A percentile compares a stretch with the other conserved stretches of the same genome.
Evolutionary conservation across 1,140 invertebrate species (phyloP).

Genomic region (Rhynchophorus ferrugineus): DNA sequence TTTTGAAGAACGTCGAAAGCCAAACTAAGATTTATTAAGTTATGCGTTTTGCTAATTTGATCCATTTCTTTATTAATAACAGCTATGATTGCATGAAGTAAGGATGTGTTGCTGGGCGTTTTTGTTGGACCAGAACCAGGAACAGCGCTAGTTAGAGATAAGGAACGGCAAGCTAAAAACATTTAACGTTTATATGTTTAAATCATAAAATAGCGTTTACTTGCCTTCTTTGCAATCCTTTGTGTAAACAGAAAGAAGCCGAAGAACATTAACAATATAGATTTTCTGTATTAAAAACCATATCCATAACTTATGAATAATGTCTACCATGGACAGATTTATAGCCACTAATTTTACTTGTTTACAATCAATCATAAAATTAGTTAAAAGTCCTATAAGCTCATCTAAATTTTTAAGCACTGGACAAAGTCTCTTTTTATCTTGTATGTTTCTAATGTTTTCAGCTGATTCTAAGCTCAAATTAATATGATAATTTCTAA

Average conservation of each 20-base stretch:
- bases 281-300: constrained; percentile 44
- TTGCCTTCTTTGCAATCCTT: constrained; percentile 45
- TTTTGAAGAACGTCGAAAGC: constrained; percentile 46
- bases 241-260: constrained; percentile 48
- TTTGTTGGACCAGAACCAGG: constrained; percentile 47
- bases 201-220: not conserved
- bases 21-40: constrained; percentile 40
- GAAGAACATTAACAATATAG: constrained; percentile 41
- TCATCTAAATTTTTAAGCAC: constrained; percentile 43
- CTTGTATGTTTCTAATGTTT: constrained; percentile 37
- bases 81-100: constrained; percentile 45
- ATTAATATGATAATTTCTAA: constrained; percentile 44
- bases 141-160: constrained; percentile 45
- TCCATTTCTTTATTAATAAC: constrained; percentile 46
- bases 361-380: constrained; percentile 43
- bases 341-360: constrained; percentile 41
- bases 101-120: constrained; percentile 44
- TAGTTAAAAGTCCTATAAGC: constrained; percentile 45
- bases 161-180: constrained; percentile 43
- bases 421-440: constrained; percentile 42
- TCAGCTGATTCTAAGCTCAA: constrained; percentile 46
- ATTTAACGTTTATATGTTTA: not conserved
- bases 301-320: constrained; percentile 49
- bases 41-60: constrained; percentile 39
- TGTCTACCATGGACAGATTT: constrained; percentile 43